Evolutionary conservation across 2,888 invertebrate species (phyloP).

Genomic region (Laothoe populi): DNA sequence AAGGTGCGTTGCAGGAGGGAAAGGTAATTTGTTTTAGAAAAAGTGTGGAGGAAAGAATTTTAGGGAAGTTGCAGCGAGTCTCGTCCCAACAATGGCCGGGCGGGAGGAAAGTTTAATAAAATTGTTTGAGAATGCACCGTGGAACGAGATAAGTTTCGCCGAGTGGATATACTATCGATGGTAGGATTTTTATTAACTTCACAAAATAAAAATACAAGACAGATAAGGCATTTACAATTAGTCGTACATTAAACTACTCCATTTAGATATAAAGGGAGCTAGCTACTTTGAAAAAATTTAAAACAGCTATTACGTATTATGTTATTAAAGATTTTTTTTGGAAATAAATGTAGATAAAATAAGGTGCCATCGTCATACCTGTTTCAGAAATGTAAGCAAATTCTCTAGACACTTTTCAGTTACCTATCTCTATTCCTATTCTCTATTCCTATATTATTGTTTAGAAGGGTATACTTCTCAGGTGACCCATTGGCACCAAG

Average conservation of each 20-base stretch:
- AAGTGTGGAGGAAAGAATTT: constrained; percentile 71
- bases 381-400: too few relatives aligned
- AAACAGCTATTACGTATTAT: too few relatives aligned
- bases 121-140: constrained; percentile 77
- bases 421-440: too few relatives aligned
- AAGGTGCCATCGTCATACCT: too few relatives aligned
- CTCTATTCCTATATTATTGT: too few relatives aligned
- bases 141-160: constrained; percentile 70
- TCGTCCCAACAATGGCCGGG: constrained; percentile 60
- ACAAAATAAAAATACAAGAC: constrained; percentile 27
- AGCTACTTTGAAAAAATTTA: too few relatives aligned
- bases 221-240: constrained; percentile 30
- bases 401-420: too few relatives aligned
- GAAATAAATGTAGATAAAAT: not conserved
- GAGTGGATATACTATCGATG: constrained; percentile 67
- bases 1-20: constrained; percentile 77
- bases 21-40: constrained; percentile 79
- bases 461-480: too few relatives aligned
- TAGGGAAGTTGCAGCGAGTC: constrained; percentile 69
- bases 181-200: constrained; percentile 50
- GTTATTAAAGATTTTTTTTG: not conserved
- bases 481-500: too few relatives aligned
- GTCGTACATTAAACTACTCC: constrained; percentile 1
- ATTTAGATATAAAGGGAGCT: too few relatives aligned
- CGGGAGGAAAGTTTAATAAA: constrained; percentile 77